Evolutionary conservation across 2,113 vertebrate species (phyloP).

Genomic region (Stegastes partitus): DNA sequence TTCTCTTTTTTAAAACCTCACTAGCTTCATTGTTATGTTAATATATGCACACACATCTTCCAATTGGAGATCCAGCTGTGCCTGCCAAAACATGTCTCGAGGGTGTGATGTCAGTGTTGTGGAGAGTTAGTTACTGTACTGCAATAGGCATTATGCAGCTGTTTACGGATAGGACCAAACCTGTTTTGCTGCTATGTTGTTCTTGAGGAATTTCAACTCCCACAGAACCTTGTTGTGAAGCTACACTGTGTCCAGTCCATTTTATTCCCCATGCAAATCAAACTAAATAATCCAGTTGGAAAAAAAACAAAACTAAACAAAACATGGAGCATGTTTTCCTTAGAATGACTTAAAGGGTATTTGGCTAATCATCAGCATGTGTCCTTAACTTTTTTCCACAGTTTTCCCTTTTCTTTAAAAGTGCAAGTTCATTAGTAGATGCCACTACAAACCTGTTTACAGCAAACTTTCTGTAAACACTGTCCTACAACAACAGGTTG

Average conservation of each 20-base stretch:
- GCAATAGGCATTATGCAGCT: slow-evolving; percentile 52
- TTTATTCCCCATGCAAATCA: not conserved
- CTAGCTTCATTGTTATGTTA: slow-evolving; percentile 74
- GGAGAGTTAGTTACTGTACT: slow-evolving; percentile 47
- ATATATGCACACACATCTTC: slow-evolving; percentile 72
- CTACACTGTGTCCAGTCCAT: not conserved
- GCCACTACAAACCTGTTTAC: no score
- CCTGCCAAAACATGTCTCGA: slow-evolving; percentile 53
- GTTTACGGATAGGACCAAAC: slow-evolving; percentile 27
- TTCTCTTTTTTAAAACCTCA: slow-evolving; percentile 67
- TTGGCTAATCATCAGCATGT: not conserved
- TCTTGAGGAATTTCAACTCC: slow-evolving; percentile 17
- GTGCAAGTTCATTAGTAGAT: no score
- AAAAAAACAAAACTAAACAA: no score
- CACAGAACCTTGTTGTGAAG: not conserved
- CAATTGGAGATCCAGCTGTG: slow-evolving; percentile 70
- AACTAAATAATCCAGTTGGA: not conserved
- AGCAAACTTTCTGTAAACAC: no score
- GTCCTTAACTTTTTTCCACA: no score
- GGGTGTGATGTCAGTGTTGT: slow-evolving; percentile 53
- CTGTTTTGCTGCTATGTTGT: not conserved
- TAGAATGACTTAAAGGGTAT: not conserved
- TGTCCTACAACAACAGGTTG: no score
- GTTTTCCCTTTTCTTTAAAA: no score
- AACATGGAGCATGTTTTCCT: not conserved